Evolutionary conservation across 1,140 invertebrate genomes (phyloP).

Genomic region (Micrasema longulum): DNA sequence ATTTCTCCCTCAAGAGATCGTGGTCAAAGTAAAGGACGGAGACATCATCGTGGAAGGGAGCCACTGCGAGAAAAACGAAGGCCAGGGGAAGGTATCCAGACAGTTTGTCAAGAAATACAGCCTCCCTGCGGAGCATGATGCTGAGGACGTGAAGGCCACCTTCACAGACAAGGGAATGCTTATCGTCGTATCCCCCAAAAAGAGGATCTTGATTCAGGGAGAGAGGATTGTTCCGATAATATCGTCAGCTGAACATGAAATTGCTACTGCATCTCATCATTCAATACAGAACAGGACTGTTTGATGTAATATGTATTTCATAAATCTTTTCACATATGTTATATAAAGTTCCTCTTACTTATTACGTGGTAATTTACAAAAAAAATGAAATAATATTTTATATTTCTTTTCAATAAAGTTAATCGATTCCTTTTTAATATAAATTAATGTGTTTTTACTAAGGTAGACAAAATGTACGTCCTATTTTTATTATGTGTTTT

Average conservation of each 20-base stretch:
- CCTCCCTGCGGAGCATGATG: constrained; percentile 75
- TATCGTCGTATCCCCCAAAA: constrained; percentile 72
- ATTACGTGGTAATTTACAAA: not conserved
- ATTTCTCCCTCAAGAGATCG: constrained; percentile 82
- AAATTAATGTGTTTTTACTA: too few species aligned
- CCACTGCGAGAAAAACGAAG: constrained; percentile 80
- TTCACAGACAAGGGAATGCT: constrained; percentile 81
- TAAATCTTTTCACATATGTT: too few species aligned
- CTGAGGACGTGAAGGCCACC: constrained; percentile 73
- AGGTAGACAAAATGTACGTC: too few species aligned
- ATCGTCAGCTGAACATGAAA: constrained; percentile 56
- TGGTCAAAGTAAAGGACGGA: constrained; percentile 79
- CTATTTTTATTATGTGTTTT: too few species aligned
- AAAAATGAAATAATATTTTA: not conserved
- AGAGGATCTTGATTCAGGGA: constrained; percentile 50
- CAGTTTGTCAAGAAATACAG: constrained; percentile 79
- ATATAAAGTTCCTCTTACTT: too few species aligned
- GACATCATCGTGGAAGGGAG: constrained; percentile 73
- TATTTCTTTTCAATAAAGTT: too few species aligned
- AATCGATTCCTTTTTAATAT: too few species aligned
- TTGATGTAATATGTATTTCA: too few species aligned
- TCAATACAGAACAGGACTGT: too few species aligned
- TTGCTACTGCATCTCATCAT: too few species aligned
- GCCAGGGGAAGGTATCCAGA: constrained; percentile 79
- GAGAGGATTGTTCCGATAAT: constrained; percentile 61